Evolutionary conservation across 2,888 invertebrate genomes (phyloP).

Genomic region (Hemistola chrysoprasaria): DNA sequence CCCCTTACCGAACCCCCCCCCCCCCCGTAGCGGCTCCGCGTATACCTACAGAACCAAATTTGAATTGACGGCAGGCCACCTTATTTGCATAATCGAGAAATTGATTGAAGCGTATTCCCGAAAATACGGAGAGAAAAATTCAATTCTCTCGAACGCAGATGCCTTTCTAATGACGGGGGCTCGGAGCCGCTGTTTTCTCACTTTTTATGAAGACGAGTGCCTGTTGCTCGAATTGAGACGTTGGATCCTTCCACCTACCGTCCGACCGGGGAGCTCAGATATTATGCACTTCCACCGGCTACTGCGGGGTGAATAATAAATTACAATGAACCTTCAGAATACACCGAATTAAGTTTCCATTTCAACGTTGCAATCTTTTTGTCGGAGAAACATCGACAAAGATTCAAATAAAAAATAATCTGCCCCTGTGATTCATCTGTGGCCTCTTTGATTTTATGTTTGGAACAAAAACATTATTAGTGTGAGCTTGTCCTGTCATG

Average conservation of each 20-base stretch:
- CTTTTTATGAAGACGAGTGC: constrained; percentile 39
- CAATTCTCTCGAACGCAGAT: constrained; percentile 61
- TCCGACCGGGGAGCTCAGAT: constrained; percentile 11
- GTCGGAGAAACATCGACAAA: no score
- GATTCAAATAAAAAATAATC: no score
- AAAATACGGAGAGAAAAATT: constrained; percentile 56
- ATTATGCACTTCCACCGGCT: constrained; percentile 23
- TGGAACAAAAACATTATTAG: no score
- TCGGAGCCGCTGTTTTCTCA: constrained; percentile 39
- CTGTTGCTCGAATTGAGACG: constrained; percentile 42
- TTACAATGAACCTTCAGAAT: no score
- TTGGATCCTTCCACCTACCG: neutral
- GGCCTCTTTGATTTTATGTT: no score
- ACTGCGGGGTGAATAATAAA: constrained; percentile 30
- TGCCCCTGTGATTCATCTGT: no score
- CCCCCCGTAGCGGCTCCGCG: neutral
- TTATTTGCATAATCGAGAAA: constrained; percentile 75
- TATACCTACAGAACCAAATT: constrained; percentile 39
- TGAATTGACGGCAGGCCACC: constrained; percentile 53
- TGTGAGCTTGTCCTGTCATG: no score
- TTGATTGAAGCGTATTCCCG: constrained; percentile 73
- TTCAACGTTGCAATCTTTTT: no score
- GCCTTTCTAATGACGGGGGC: constrained; percentile 58
- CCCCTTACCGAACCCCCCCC: constrained; percentile 3
- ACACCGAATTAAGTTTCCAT: constrained; percentile 23